phyloP scores from a whole-genome alignment of 2,888 invertebrate genomes.

The Scrobipalpa costella region DNA sequence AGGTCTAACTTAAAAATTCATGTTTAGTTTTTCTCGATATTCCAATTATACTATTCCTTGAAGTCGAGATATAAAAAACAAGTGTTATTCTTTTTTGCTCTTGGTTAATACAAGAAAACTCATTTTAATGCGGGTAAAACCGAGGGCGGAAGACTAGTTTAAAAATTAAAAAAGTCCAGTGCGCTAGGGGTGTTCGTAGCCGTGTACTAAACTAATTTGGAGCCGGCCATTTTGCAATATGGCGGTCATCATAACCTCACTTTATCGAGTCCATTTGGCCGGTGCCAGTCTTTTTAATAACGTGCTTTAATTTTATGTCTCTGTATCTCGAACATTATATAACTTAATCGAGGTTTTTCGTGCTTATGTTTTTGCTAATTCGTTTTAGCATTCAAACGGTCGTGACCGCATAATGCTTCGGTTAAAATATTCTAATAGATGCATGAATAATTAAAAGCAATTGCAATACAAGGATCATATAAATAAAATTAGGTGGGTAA shows the following conservation, averaged over 20 bases:
- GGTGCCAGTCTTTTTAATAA: conserved; percentile 73
- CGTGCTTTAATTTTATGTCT: conserved; percentile 75
- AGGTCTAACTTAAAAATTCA: too few species aligned
- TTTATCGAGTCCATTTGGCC: conserved; percentile 73
- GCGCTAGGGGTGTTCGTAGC: conserved; percentile 26
- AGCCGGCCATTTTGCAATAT: conserved; percentile 62
- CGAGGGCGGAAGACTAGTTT: too few species aligned
- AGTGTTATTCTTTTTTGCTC: too few species aligned
- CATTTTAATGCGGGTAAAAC: too few species aligned
- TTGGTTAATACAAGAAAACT: too few species aligned
- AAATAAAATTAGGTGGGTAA: background rate
- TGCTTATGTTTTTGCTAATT: conserved; percentile 51
- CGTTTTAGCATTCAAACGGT: conserved; percentile 38
- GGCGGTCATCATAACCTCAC: conserved; percentile 65
- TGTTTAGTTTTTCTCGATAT: too few species aligned
- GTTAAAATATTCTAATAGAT: conserved; percentile 11
- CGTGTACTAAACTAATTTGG: conserved; percentile 55
- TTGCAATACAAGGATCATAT: background rate
- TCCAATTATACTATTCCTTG: too few species aligned
- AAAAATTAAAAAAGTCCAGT: conserved; percentile 25
- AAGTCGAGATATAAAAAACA: too few species aligned
- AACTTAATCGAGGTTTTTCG: conserved; percentile 65
- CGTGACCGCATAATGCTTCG: background rate
- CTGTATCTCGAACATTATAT: conserved; percentile 64
- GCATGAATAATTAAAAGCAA: background rate